Conservation (phyloP, 1,140 invertebrate genomes). For the Pogonomyrmex californicus region DNA sequence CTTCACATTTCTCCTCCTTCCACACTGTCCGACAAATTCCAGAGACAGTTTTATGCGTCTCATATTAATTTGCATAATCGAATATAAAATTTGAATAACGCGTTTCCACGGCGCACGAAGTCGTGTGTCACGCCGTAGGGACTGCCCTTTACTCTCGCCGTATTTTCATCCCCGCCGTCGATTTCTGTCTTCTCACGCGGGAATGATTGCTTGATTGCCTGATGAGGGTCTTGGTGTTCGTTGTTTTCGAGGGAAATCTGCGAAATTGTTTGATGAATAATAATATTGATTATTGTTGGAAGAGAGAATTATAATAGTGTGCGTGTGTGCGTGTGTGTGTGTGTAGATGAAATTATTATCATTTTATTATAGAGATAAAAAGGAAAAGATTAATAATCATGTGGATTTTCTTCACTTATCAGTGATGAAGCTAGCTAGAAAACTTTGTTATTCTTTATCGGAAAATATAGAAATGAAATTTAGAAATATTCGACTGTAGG, state of each 20-base stretch:
- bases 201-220: constrained; percentile 62
- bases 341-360: not conserved
- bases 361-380: not conserved
- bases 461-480: not conserved
- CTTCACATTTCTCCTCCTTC: not conserved
- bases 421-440: not conserved
- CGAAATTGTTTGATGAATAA: constrained; percentile 34
- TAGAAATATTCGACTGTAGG: constrained; percentile 9
- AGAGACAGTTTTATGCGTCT: constrained; percentile 85
- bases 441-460: constrained; percentile 4
- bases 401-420: not conserved
- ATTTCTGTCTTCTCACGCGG: not conserved
- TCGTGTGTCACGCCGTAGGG: constrained; percentile 78
- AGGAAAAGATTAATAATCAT: not conserved
- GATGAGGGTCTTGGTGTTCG: constrained; percentile 33
- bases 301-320: not conserved
- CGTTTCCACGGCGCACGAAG: constrained; percentile 67
- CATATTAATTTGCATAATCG: constrained; percentile 87
- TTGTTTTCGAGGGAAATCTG: constrained; percentile 44
- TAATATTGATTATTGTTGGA: constrained; percentile 27
- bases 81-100: constrained; percentile 86
- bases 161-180: constrained; percentile 7
- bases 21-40: constrained; percentile 56
- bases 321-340: no score
- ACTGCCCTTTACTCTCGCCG: constrained; percentile 11